Conservation (phyloP, 2,797 vertebrate species). For the Numenius phaeopus region DNA sequence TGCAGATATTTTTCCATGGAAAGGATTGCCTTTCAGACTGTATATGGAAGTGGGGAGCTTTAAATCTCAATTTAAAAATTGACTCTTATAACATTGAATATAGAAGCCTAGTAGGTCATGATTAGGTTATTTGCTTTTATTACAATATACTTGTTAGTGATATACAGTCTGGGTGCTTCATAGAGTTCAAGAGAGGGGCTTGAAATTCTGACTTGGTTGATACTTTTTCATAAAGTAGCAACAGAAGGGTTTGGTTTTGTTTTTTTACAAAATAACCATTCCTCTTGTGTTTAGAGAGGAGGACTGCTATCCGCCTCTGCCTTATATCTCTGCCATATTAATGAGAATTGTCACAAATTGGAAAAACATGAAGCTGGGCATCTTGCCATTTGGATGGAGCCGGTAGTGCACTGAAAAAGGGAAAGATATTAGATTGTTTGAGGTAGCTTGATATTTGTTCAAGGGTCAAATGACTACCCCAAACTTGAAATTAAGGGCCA, state of each 20-base stretch:
- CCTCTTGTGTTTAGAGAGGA: not conserved
- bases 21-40: not conserved
- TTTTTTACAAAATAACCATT: not conserved
- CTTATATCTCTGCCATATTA: not conserved
- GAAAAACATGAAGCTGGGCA: not conserved
- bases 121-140: slow-evolving; percentile 4
- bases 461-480: not conserved
- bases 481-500: not conserved
- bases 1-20: slow-evolving; percentile 59
- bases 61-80: not conserved
- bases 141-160: not conserved
- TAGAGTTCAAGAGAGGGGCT: not conserved
- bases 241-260: not conserved
- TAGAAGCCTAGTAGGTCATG: not conserved
- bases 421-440: not conserved
- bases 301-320: not conserved
- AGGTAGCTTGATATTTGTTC: not conserved
- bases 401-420: not conserved
- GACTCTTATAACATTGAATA: not conserved
- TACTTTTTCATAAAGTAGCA: not conserved
- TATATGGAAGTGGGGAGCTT: not conserved
- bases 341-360: not conserved
- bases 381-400: slow-evolving; percentile 21
- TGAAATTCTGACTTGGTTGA: not conserved
- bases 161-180: not conserved